Conservation (phyloP, 1,140 invertebrate species). For the Hyposmocoma kahamanoa region DNA sequence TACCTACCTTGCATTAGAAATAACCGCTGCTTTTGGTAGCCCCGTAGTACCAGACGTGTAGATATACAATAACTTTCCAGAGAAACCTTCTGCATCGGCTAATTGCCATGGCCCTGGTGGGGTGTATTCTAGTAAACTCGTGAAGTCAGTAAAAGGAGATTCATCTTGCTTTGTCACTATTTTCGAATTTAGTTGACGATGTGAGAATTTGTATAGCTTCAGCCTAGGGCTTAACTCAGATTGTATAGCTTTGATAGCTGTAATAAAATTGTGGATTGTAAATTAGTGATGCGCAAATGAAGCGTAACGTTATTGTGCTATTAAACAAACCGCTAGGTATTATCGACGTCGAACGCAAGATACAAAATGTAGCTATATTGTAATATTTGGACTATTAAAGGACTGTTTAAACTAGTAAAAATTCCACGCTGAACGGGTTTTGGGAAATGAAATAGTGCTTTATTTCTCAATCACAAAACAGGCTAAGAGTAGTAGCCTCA, state of each 20-base stretch:
- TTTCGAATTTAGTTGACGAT: conserved; percentile 29
- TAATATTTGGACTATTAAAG: no score
- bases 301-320: no score
- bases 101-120: conserved; percentile 45
- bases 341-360: no score
- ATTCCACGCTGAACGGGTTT: no score
- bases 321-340: no score
- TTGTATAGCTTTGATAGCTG: conserved; percentile 62
- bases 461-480: no score
- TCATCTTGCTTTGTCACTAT: conserved; percentile 11
- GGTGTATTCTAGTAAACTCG: conserved; percentile 42
- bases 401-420: no score
- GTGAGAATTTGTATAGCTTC: conserved; percentile 57
- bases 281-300: no score
- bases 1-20: conserved; percentile 80
- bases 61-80: conserved; percentile 84
- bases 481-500: no score
- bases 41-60: conserved; percentile 94
- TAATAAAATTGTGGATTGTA: no score
- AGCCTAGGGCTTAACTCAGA: conserved; percentile 48
- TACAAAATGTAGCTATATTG: no score
- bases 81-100: conserved; percentile 50
- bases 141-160: conserved; percentile 40
- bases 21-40: conserved; percentile 90
- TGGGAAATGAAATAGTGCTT: no score